Evolutionary conservation across 92 coral and sea anemone species (phyloP), one percentile per base, ranked within the genome.

Genomic region (Epizoanthus stellaris): DNA sequence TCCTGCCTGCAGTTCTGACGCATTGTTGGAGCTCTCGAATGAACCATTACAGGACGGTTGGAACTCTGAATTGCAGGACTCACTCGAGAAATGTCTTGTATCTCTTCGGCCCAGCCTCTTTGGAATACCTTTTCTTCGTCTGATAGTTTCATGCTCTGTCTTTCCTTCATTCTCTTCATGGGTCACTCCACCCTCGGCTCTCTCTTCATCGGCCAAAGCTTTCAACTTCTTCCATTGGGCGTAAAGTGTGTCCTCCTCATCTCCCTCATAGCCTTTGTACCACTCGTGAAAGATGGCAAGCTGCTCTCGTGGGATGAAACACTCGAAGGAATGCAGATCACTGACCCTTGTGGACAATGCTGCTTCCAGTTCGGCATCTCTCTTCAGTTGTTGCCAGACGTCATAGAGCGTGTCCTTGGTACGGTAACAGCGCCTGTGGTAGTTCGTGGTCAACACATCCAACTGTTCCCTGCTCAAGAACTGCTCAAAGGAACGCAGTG

Each of bases 41-140:
- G 54, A 49, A 11, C 54, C 10, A 49, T 49, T 8, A 8, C 10
- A 49, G 36, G 36, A 30, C 36, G 36, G 36, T 30, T 30, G 36
- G 36, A 30, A 30, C 36, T 30, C 36, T 30, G 36, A 30, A 30
- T 30, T 30, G 36, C 36, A 30, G 36, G 36, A 30, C 36, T 6
- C 54, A 49, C 56, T 9, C 5, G 56, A 52, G 14, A 52, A 0
- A 52, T 10, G 56, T 64, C 69, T 64, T 23, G 30, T 23, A 11
- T 64, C 25, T 64, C 69, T 64, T 64, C 5, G 30, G 1, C 69
- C 69, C 12, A 23, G 36, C 36, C 69, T 64, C 69, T 64, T 64
- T 64, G 69, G 69, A 20, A 64, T 21, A 7, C 69, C 69, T 14
- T 64, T 64, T 64, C 69, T 64, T 4, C 69, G 69, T 23, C 69